Conservation (phyloP, 2,888 invertebrate genomes). For the Tachystola acroxantha region DNA sequence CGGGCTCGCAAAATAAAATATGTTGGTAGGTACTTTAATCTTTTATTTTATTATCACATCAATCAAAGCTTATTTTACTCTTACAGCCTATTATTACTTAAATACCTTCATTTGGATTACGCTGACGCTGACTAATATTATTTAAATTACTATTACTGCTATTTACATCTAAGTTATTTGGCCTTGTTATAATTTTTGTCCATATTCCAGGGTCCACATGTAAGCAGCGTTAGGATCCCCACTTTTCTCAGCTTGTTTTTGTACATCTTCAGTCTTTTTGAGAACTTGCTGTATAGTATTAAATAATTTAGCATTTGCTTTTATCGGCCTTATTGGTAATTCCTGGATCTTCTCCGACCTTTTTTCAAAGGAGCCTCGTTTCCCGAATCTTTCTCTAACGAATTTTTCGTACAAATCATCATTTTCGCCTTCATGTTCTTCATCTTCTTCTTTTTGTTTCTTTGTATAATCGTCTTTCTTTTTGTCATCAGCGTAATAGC, state of each 20-base stretch:
- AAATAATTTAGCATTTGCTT: constrained; percentile 45
- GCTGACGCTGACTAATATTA: not conserved
- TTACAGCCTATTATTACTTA: not conserved
- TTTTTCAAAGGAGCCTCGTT: constrained; percentile 47
- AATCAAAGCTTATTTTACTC: too few relatives aligned
- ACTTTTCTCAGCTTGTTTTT: constrained; percentile 56
- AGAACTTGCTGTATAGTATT: constrained; percentile 51
- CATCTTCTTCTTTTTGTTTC: constrained; percentile 22
- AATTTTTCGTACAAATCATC: constrained; percentile 69
- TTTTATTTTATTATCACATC: too few relatives aligned
- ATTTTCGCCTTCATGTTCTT: constrained; percentile 35
- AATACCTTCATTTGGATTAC: not conserved
- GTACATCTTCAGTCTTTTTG: constrained; percentile 56
- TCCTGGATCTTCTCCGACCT: constrained; percentile 45
- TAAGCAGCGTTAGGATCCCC: constrained; percentile 68
- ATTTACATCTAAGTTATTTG: not conserved
- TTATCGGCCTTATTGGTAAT: constrained; percentile 18
- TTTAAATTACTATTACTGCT: not conserved
- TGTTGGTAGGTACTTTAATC: too few relatives aligned
- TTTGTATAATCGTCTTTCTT: constrained; percentile 34
- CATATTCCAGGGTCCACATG: constrained; percentile 75
- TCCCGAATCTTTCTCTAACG: constrained; percentile 66
- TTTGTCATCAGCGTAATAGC: constrained; percentile 19
- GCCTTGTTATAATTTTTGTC: constrained; percentile 47
- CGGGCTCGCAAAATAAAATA: too few relatives aligned